Base-by-base conservation (phyloP, 2,113 vertebrate species). In the Alaudala cheleensis region DNA sequence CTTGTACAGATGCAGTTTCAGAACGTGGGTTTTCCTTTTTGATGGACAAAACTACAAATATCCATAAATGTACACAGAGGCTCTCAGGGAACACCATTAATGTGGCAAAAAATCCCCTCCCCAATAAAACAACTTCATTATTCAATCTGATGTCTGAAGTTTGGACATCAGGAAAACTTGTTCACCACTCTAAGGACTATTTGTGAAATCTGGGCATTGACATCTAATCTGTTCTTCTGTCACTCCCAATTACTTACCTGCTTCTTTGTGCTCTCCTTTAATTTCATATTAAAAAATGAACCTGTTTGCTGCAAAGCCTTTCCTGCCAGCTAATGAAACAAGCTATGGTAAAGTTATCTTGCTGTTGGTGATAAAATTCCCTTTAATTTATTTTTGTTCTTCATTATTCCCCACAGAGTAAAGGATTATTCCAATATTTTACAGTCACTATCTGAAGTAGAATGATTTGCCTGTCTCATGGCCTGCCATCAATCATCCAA, bases 381-480 rank as follows among this genome's bases (percentile, higher is more conserved):
- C 12, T 26, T 86, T 78, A 70, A 73, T 65, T 88, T 94, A 51
- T 81, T 86, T 95, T 86, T 5, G 18, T 67, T 86, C 53, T 67
- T 95, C 24, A 50, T 64, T 89, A 42, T 71, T 89, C 5, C 2
- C 25, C 64, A 22, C 13, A 69, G 25, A 42, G 6, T 33, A 78
- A 95, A 87, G 40, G 20, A 49, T 84, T 91, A 66, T 71, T 22
- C 23, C 5, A 9, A 60, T n/a, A 44, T 64, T 80, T 65, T 40
- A 47, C 33, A 83, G 54, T 49, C 50, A 29, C 56, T 64, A 1
- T 57, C n/a, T 57, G 22, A 39, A 73, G 47, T 17, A 26, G 53
- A 93, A 25, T 39, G 42, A 90, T 58, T 72, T 56, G 10, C 76
- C 61, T 69, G 17, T 58, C 45, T 44, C 22, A 58, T 83, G 60